Evolutionary conservation across 2,797 vertebrate species (phyloP).

Genomic region (Erethizon dorsatum): DNA sequence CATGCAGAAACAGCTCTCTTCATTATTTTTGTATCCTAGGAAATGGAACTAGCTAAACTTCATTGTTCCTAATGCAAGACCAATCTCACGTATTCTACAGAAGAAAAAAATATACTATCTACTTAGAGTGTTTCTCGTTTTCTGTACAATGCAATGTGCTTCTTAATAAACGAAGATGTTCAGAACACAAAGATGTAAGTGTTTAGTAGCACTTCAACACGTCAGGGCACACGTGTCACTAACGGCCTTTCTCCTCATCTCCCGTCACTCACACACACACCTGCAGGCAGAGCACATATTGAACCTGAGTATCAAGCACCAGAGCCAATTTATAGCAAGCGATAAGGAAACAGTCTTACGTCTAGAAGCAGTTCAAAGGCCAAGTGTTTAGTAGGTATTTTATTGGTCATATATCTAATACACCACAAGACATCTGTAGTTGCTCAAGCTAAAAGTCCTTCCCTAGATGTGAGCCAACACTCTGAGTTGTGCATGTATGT

Average conservation of each 20-base stretch:
- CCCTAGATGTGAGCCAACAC: not conserved
- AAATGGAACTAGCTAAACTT: conserved; percentile 72
- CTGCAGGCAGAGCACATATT: conserved; percentile 34
- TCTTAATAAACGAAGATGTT: conserved; percentile 64
- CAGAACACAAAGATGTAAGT: conserved; percentile 44
- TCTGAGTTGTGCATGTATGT: fast-evolving
- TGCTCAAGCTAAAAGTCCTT: conserved; percentile 70
- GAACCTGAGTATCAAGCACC: conserved; percentile 69
- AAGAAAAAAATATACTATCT: conserved; percentile 56
- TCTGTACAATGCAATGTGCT: conserved; percentile 43
- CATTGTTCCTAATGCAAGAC: conserved; percentile 75
- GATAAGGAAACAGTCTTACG: conserved; percentile 73
- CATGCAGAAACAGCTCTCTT: not conserved
- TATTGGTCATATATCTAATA: conserved; percentile 73
- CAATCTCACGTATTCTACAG: conserved; percentile 66
- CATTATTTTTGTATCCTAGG: conserved; percentile 74
- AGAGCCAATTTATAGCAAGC: conserved; percentile 78
- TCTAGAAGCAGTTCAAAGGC: conserved; percentile 70
- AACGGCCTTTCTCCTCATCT: conserved; percentile 36
- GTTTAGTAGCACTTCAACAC: conserved; percentile 67
- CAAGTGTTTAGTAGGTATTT: conserved; percentile 83
- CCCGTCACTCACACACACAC: conserved; percentile 72
- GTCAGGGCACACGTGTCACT: conserved; percentile 75
- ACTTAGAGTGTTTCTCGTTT: conserved; percentile 72
- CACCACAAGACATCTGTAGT: conserved; percentile 74